A percentile compares a stretch with the other conserved stretches of the same genome.
Conservation (phyloP, 2,888 invertebrate genomes). For the Dasypolia templi region DNA sequence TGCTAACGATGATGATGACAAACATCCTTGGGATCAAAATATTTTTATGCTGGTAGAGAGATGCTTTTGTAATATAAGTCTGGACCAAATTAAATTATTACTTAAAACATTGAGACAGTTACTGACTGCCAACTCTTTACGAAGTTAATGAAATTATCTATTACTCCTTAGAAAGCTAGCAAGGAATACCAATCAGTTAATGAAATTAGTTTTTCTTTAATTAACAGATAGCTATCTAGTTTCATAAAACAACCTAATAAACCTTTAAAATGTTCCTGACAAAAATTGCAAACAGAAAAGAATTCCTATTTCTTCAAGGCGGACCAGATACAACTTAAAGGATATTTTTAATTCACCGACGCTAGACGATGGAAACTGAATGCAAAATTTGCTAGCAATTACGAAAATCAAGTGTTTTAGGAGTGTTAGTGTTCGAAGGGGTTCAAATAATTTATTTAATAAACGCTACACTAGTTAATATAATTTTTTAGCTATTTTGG, state of each 20-base stretch:
- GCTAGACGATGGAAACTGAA: slow-evolving; percentile 65
- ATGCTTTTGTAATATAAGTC: neutral
- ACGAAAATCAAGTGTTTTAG: slow-evolving; percentile 67
- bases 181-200: slow-evolving; percentile 41
- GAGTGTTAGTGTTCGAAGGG: slow-evolving; percentile 47
- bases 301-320: slow-evolving; percentile 45
- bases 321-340: slow-evolving; percentile 48
- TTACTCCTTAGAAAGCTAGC: slow-evolving; percentile 21
- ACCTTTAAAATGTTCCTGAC: slow-evolving; percentile 39
- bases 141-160: slow-evolving; percentile 22
- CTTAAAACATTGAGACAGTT: neutral
- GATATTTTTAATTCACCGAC: slow-evolving; percentile 66
- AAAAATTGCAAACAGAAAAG: slow-evolving; percentile 44
- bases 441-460: slow-evolving; percentile 16
- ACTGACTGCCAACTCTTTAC: slow-evolving; percentile 7
- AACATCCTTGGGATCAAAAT: too few relatives aligned
- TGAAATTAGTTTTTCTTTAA: slow-evolving; percentile 43
- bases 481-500: neutral
- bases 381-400: slow-evolving; percentile 68
- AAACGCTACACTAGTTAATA: neutral
- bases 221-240: slow-evolving; percentile 41
- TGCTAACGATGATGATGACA: too few relatives aligned
- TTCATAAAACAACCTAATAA: slow-evolving; percentile 33
- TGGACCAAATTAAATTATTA: neutral
- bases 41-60: too few relatives aligned